phyloP scores from a whole-genome alignment of 2,888 invertebrate species.

The Agrilus biguttatus region DNA sequence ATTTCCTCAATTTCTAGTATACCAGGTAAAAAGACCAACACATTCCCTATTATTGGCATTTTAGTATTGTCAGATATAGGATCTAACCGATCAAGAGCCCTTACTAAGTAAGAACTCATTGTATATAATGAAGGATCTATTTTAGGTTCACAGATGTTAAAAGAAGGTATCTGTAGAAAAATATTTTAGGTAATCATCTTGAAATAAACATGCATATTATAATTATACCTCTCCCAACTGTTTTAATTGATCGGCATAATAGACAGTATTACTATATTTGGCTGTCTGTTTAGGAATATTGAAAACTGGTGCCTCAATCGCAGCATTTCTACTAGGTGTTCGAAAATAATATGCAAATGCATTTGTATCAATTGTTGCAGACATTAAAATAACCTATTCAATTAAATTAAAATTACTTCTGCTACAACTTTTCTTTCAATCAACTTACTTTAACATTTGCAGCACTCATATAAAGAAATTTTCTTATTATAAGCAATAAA shows the following conservation, averaged over 20 bases:
- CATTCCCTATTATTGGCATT: constrained; percentile 37
- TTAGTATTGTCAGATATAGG: constrained; percentile 16
- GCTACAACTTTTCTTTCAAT: background rate
- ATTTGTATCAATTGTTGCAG: constrained; percentile 73
- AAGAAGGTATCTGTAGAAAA: constrained; percentile 38
- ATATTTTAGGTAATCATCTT: constrained; percentile 5
- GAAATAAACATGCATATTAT: constrained; percentile 2
- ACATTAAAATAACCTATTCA: constrained; percentile 69
- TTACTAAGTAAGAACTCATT: constrained; percentile 35
- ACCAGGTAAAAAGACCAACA: constrained; percentile 83
- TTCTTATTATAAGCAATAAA: constrained; percentile 65
- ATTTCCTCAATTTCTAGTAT: constrained; percentile 70
- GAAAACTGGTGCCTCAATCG: constrained; percentile 40
- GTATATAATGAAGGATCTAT: constrained; percentile 23
- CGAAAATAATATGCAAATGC: constrained; percentile 55
- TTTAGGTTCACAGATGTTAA: constrained; percentile 43
- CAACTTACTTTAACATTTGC: constrained; percentile 41
- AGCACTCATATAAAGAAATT: constrained; percentile 55
- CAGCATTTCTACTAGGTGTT: constrained; percentile 23
- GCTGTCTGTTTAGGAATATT: constrained; percentile 34
- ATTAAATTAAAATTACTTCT: constrained; percentile 12
- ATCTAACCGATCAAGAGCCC: constrained; percentile 52
- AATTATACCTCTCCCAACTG: constrained; percentile 21
- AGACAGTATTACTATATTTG: constrained; percentile 43
- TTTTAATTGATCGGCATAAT: constrained; percentile 41